phyloP scores from a whole-genome alignment of 2,888 invertebrate genomes.

The Eupeodes luniger region DNA sequence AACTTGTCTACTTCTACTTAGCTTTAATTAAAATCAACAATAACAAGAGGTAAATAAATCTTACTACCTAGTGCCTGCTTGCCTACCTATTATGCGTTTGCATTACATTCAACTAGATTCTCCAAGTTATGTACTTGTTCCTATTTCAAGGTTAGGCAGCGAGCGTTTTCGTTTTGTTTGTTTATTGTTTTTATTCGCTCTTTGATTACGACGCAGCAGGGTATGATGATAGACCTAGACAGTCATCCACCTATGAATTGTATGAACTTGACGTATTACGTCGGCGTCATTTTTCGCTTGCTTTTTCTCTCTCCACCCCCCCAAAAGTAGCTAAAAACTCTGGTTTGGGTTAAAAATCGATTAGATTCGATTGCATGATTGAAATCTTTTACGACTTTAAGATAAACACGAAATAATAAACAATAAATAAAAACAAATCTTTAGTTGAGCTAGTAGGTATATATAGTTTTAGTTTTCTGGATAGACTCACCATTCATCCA shows the following conservation, averaged over 20 bases:
- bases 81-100: constrained; percentile 5
- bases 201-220: constrained; percentile 27
- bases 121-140: constrained; percentile 14
- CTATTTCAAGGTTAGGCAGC: constrained; percentile 24
- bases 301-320: not conserved
- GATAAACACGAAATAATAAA: constrained; percentile 7
- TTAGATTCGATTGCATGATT: constrained; percentile 22
- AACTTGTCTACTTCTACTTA: not conserved
- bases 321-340: not conserved
- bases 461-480: not conserved
- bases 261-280: constrained; percentile 43
- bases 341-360: constrained; percentile 53
- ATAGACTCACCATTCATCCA: constrained; percentile 93
- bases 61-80: not conserved
- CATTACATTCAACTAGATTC: not conserved
- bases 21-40: constrained; percentile 24
- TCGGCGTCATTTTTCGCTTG: constrained; percentile 27
- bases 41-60: constrained; percentile 13
- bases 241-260: constrained; percentile 18
- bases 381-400: constrained; percentile 28
- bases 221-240: constrained; percentile 24
- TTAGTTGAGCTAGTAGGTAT: not conserved
- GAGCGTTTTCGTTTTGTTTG: constrained; percentile 1
- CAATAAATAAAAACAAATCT: not conserved
- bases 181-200: constrained; percentile 8